A percentile compares a stretch with the other conserved stretches of the same genome.
Conservation (phyloP, 2,113 vertebrate genomes). For the Lepisosteus osseus region DNA sequence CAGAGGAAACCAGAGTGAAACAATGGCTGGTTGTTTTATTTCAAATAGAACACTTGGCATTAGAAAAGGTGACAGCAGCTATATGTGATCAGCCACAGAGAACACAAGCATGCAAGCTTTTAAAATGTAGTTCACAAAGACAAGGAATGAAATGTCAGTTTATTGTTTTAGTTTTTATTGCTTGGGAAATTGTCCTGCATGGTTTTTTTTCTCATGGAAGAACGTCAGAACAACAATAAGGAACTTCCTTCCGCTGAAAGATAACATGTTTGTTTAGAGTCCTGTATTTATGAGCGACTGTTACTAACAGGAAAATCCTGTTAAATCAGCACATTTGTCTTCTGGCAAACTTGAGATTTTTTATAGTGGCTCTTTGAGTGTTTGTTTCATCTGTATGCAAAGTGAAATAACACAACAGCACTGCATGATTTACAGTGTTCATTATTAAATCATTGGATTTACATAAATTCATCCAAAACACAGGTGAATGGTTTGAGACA, state of each 20-base stretch:
- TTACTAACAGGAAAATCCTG: conserved; percentile 58
- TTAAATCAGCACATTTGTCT: conserved; percentile 6
- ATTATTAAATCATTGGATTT: too few species aligned
- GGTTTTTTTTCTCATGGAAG: conserved; percentile 46
- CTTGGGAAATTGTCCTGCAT: conserved; percentile 52
- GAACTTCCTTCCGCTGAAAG: conserved; percentile 67
- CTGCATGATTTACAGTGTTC: not conserved
- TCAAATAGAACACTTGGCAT: not conserved
- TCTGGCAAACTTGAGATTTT: not conserved
- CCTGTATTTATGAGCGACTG: conserved; percentile 56
- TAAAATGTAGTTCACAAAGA: too few species aligned
- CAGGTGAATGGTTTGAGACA: too few species aligned
- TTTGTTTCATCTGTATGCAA: not conserved
- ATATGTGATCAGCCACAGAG: too few species aligned
- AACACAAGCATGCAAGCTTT: too few species aligned
- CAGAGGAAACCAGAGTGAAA: too few species aligned
- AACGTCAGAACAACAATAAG: conserved; percentile 64
- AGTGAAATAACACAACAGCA: not conserved
- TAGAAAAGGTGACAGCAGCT: too few species aligned
- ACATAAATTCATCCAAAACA: too few species aligned
- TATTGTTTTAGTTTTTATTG: conserved; percentile 34
- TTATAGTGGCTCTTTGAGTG: not conserved
- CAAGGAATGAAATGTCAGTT: too few species aligned
- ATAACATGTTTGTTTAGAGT: conserved; percentile 70
- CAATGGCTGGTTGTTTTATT: too few species aligned